These are phyloP conservation scores for Cossypha caffra DNA, from an alignment of 2,797 vertebrate genomes.

Conservation along the genomic window DNA sequence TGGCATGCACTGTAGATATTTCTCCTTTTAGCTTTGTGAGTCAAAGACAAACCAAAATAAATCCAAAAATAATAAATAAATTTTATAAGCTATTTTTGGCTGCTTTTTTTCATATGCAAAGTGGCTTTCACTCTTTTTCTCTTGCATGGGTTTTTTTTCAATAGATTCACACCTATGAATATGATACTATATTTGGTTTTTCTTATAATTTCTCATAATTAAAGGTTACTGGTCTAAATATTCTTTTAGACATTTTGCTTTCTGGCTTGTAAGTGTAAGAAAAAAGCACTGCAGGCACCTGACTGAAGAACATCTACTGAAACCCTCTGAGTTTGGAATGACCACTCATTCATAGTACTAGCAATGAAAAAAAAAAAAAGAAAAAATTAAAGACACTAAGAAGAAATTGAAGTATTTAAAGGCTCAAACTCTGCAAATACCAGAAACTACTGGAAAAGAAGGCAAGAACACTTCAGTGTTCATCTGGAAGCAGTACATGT, in stretches of 20 bases:
- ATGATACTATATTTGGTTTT: not conserved
- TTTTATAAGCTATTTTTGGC: not conserved
- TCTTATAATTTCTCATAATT: not conserved
- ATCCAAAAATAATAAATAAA: constrained; percentile 10
- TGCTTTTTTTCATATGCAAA: not conserved
- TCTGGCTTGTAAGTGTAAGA: not conserved
- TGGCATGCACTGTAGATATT: not conserved
- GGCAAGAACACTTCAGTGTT: not conserved
- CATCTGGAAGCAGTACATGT: constrained; percentile 30
- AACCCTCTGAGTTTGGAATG: not conserved
- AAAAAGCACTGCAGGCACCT: not conserved
- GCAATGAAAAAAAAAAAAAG: not conserved
- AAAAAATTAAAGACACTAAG: not conserved
- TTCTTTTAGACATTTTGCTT: not conserved
- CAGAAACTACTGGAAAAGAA: constrained; percentile 16
- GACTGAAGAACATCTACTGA: not conserved
- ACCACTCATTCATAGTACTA: not conserved
- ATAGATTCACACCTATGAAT: not conserved
- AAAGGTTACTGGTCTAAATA: not conserved
- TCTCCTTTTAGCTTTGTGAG: not conserved
- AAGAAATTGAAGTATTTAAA: not conserved
- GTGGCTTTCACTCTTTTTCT: not conserved
- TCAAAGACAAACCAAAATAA: constrained; percentile 8
- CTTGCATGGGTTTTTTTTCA: not conserved
- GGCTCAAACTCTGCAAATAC: not conserved